Evolutionary conservation across 2,888 invertebrate genomes (phyloP), one percentile per base, ranked within the genome.

Genomic region (Deroplatys truncata): DNA sequence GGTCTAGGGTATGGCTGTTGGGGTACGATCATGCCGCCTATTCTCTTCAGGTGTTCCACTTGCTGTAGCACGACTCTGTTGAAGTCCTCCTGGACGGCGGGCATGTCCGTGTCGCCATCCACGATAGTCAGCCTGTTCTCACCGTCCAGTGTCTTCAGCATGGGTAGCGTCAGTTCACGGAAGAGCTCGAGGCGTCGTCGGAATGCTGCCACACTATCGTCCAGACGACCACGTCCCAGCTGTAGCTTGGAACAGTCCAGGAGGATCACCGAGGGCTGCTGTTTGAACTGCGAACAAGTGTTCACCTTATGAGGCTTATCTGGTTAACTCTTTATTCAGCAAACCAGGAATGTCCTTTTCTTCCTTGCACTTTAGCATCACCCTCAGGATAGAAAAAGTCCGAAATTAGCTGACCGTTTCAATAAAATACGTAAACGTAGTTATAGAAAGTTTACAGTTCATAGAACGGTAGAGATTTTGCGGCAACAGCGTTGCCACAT

Each of bases 171-270:
- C 89, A 97, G 96, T 92, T 98, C 97, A 0, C 98, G 95, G 94
- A 98, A 98, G 90, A 98, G 95, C 93, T 98, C 98, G 88, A 98
- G 94, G 49, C 98, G 95, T 89, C 97, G 95, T 84, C 97, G 94
- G 93, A 98, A 98, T 0, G 98, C 97, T 15, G 97, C 97, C 35
- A 97, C 97, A 15, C 97, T 97, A 93, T 98, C 98, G 92, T 98
- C 98, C 25, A 97, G 94, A 49, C 98, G 94, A 0, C 97, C 97
- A 43, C 98, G 95, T 0, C 98, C 98, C 85, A 98, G 94, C 93
- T 98, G 98, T 90, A 98, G 94, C 93, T 98, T 98, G 0, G 98
- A 98, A 92, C 98, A 98, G 94, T 98, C 98, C 92, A 98, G 94
- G 1, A 98, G 95, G 8, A 98, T 96, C 92, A 98, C 95, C 0